Evolutionary conservation across 2,113 vertebrate species (phyloP).

Genomic region (Meles meles): DNA sequence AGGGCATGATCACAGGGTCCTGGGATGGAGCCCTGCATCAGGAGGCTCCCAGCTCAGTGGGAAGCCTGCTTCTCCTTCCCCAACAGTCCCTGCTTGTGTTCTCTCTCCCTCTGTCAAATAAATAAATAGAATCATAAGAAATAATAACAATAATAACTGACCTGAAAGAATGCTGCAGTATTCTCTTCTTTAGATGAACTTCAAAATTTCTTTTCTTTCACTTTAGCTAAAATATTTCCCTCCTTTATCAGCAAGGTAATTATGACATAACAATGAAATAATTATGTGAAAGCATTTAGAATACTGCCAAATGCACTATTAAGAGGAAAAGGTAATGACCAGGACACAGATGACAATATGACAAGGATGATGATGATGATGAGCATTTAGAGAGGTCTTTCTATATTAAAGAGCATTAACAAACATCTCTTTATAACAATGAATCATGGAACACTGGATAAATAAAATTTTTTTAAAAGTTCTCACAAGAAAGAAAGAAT

Average conservation of each 20-base stretch:
- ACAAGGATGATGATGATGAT: rapidly evolving
- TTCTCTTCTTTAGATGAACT: background rate
- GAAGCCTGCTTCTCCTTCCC: too few species aligned
- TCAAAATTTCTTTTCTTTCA: background rate
- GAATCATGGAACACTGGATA: too few species aligned
- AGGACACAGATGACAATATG: background rate
- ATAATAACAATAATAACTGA: background rate
- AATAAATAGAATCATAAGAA: too few species aligned
- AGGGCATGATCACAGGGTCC: too few species aligned
- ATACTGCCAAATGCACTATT: background rate
- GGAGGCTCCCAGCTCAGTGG: too few species aligned
- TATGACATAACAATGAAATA: background rate
- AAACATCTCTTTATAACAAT: background rate
- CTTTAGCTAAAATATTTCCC: background rate
- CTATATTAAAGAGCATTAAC: background rate
- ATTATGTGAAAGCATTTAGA: background rate
- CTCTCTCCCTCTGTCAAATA: too few species aligned
- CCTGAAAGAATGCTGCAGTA: background rate
- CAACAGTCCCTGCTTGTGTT: too few species aligned
- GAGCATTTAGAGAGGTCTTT: background rate
- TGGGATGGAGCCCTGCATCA: too few species aligned
- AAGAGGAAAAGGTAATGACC: background rate
- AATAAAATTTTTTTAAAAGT: too few species aligned
- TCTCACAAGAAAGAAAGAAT: too few species aligned
- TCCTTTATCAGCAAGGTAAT: background rate